These are phyloP conservation scores for Gastrophysa polygoni DNA, from an alignment of 2,888 invertebrate genomes.

Conservation along the genomic window DNA sequence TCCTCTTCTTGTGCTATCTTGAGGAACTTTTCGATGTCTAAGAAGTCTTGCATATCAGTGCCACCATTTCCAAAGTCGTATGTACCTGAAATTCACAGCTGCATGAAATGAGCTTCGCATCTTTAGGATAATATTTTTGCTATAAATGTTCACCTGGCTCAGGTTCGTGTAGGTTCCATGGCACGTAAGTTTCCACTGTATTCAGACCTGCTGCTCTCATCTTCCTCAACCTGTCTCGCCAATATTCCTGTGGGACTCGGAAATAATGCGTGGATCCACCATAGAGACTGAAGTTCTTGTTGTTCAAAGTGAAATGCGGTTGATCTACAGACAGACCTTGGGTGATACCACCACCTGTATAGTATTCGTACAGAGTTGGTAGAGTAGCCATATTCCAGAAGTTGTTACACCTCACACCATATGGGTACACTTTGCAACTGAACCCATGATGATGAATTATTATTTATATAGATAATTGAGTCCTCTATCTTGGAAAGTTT, in stretches of 20 bases:
- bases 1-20: conserved; percentile 68
- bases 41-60: conserved; percentile 61
- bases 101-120: no score
- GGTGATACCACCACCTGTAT: conserved; percentile 54
- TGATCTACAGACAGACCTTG: conserved; percentile 46
- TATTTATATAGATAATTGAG: no score
- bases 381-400: conserved; percentile 18
- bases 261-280: conserved; percentile 82
- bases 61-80: conserved; percentile 71
- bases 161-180: conserved; percentile 56
- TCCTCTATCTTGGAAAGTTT: no score
- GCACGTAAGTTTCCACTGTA: conserved; percentile 82
- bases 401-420: neutral
- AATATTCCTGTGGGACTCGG: conserved; percentile 76
- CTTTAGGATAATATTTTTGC: no score
- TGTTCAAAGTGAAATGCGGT: conserved; percentile 56
- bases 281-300: conserved; percentile 55
- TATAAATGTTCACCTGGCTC: conserved; percentile 36
- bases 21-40: conserved; percentile 70
- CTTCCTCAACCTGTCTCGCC: conserved; percentile 79
- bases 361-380: conserved; percentile 60
- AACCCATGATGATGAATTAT: no score
- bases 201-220: conserved; percentile 85
- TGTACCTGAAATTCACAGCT: conserved; percentile 59
- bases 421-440: no score